Base-by-base conservation (phyloP, 2,113 vertebrate species). In the Neogale vison region DNA sequence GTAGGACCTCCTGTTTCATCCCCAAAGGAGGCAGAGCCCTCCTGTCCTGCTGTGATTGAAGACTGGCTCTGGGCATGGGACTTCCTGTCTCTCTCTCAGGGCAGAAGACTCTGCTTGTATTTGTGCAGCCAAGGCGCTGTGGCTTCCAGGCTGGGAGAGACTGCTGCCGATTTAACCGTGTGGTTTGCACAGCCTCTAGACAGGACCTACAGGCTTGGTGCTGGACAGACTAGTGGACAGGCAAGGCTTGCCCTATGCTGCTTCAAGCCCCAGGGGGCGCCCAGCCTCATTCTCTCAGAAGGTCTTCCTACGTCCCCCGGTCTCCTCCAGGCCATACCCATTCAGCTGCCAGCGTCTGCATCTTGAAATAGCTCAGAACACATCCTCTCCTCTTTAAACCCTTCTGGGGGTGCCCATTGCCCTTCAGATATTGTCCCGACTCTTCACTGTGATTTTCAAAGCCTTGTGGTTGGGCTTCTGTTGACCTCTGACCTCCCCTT, bases 161-260 rank as follows among this genome's bases (percentile, higher is more conserved):
- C 17, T 1, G 31, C 79, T 72, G 67, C 36, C 24, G 31, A 63
- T 13, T 5, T 11, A 2, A 6, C 15, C 18, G 7, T 24, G 88
- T 34, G n/a, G 34, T 59, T 47, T 10, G 50, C 18, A n/a, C 31
- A 20, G 9, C 34, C 74, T n/a, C 39, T 8, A 24, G 34, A 39
- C 57, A n/a, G 10, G 63, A 47, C 2, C 8, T 12, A 5, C 36
- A 4, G 59, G 11, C 4, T 15, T 14, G 13, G 23, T 6, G 0
- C 36, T 24, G 71, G 50, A 29, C 18, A 3, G 20, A 39, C 10
- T 4, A 0, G 52, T 39, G 71, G 50, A 29, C 21, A 1, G 20
- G 47, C 6, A 2, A 31, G 42, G 13, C 63, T 18, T 15, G 3
- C 36, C 17, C 15, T 12, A n/a, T 31, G 20, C 3, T 9, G 31